A percentile compares a stretch with the other conserved stretches of the same genome.
phyloP scores from a whole-genome alignment of 1,140 invertebrate genomes.

The Probaryconus sp. region DNA sequence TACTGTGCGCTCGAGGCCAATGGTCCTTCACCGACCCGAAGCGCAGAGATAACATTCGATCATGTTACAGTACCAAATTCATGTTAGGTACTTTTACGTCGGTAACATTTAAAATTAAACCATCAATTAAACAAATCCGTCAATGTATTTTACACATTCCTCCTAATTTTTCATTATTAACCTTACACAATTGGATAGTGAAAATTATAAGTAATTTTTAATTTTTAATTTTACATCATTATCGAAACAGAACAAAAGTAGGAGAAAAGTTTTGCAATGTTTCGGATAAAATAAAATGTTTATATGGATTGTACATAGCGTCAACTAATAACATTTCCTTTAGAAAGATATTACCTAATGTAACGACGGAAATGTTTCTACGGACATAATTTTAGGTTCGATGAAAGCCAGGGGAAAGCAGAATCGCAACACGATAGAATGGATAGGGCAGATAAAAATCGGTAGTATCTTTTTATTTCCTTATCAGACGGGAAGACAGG shows the following conservation, averaged over 20 bases:
- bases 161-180: no score
- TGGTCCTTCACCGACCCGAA: constrained; percentile 25
- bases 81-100: constrained; percentile 21
- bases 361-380: constrained; percentile 39
- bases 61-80: constrained; percentile 21
- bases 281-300: no score
- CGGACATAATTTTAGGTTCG: constrained; percentile 35
- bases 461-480: constrained; percentile 52
- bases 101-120: constrained; percentile 1
- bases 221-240: no score
- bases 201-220: no score
- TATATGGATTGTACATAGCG: no score
- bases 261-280: no score
- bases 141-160: no score
- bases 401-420: constrained; percentile 54
- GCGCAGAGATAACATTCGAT: constrained; percentile 39
- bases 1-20: constrained; percentile 28
- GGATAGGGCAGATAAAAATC: constrained; percentile 54
- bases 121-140: no score
- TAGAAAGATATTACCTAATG: constrained; percentile 22
- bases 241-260: no score
- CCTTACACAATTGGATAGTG: no score
- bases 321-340: constrained; percentile 2
- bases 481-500: constrained; percentile 63
- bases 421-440: constrained; percentile 33